Evolutionary conservation across 2,113 vertebrate species (phyloP), one percentile per base, ranked within the genome.

Genomic region (Pangasianodon hypophthalmus): DNA sequence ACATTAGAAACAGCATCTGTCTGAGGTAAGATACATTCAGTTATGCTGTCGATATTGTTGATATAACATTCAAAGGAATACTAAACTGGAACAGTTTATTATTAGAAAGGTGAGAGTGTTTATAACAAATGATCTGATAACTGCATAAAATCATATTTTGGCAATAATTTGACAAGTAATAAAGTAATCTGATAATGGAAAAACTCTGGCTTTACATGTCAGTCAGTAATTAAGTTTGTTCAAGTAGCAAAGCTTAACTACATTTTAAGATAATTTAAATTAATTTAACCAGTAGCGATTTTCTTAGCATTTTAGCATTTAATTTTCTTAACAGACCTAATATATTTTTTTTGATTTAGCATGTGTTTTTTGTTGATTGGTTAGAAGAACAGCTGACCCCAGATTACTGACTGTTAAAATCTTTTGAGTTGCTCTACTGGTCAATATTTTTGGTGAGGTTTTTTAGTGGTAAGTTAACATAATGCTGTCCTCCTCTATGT

Each of bases 1-100:
- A 98, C 95, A 97, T 98, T 93, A 96, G 97, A 89, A 97, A 97
- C 60, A 97, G 96, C 92, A 95, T 98, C 92, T 97, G 96, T 90
- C 95, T 97, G 21, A 97, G 97, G 97, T 98, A 93, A 93, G 92
- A 54, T 44, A 21, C 16, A 52, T 73, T 24, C 21, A 18, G 56
- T 83, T 58, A 37, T 37, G 29, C 9, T 86, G 18, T 81, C 0
- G 3, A 81, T 52, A 29, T 69, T 71, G 37, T 6, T 16, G 37
- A 67, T 48, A 41, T 29, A 32, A 48, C 37, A 13, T 52, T 86
- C 11, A 44, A 62, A 41, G 21, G 54, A 84, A 60, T 56, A 56
- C 50, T 37, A 32, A 69, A 32, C 67, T 69, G 67, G 67, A 69
- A 69, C 67, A 32, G 13, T 44, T 44, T 6, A 44, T 75, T 46